Evolutionary conservation across 2,888 invertebrate genomes (phyloP).

Genomic region (Ennomos erosarius): DNA sequence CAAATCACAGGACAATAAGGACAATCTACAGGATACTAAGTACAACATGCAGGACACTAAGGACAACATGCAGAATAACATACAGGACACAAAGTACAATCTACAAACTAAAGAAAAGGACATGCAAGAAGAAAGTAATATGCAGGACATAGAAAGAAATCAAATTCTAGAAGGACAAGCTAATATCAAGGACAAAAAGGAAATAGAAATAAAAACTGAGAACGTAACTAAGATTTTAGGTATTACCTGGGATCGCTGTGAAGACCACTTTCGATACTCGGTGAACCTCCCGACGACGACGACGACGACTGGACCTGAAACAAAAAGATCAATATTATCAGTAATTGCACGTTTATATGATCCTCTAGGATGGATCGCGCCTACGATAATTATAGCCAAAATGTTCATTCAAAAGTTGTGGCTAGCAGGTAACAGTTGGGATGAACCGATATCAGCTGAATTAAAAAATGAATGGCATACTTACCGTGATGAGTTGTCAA

Average conservation of each 20-base stretch:
- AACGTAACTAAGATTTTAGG: no score
- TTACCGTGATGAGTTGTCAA: not conserved
- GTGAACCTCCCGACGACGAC: no score
- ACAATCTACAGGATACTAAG: no score
- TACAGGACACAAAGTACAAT: not conserved
- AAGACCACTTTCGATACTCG: no score
- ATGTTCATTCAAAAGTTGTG: not conserved
- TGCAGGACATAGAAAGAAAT: no score
- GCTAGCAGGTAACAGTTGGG: not conserved
- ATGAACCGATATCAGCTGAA: not conserved
- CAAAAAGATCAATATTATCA: not conserved
- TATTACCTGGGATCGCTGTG: no score
- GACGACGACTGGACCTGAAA: not conserved
- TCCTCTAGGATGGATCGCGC: no score
- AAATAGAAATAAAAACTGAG: not conserved
- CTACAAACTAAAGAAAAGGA: no score
- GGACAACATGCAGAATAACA: not conserved
- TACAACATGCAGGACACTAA: not conserved
- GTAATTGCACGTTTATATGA: not conserved
- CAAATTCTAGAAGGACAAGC: no score
- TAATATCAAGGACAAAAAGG: not conserved
- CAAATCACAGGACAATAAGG: no score
- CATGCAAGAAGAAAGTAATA: no score
- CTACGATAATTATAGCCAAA: no score
- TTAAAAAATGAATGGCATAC: not conserved